A percentile compares a stretch with the other conserved stretches of the same genome.
Evolutionary conservation across 2,797 vertebrate genomes (phyloP).

Genomic region (Hyperoplus immaculatus): DNA sequence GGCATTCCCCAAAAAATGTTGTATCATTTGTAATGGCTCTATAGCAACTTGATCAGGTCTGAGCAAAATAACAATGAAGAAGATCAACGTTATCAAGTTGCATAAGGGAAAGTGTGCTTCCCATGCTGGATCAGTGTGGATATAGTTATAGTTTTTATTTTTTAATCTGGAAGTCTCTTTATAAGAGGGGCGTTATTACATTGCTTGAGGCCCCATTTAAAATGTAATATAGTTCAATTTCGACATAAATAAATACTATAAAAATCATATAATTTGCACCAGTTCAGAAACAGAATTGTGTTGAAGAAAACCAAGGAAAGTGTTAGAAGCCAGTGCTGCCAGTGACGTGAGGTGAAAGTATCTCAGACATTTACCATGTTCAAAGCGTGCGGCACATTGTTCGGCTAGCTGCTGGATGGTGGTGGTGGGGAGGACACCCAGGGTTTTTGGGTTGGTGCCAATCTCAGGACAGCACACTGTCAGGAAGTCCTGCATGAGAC

Average conservation of each 20-base stretch:
- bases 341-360: background rate
- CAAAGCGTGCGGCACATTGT: constrained; percentile 88
- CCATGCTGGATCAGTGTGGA: background rate
- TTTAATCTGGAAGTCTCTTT: background rate
- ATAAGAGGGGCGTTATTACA: background rate
- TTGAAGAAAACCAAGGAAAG: background rate
- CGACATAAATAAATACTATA: background rate
- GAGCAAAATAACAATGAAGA: background rate
- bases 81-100: background rate
- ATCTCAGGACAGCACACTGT: constrained; percentile 91
- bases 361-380: constrained; percentile 61
- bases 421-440: constrained; percentile 88
- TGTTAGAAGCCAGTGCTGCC: background rate
- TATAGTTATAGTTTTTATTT: background rate
- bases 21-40: background rate
- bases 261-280: background rate
- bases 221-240: background rate
- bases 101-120: background rate
- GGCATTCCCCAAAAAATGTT: background rate
- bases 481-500: constrained; percentile 91
- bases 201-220: background rate
- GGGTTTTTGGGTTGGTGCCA: constrained; percentile 88
- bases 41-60: background rate
- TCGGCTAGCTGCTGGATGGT: constrained; percentile 86
- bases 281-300: background rate